Evolutionary conservation across 2,113 vertebrate genomes (phyloP).

Genomic region (Dromaius novaehollandiae): DNA sequence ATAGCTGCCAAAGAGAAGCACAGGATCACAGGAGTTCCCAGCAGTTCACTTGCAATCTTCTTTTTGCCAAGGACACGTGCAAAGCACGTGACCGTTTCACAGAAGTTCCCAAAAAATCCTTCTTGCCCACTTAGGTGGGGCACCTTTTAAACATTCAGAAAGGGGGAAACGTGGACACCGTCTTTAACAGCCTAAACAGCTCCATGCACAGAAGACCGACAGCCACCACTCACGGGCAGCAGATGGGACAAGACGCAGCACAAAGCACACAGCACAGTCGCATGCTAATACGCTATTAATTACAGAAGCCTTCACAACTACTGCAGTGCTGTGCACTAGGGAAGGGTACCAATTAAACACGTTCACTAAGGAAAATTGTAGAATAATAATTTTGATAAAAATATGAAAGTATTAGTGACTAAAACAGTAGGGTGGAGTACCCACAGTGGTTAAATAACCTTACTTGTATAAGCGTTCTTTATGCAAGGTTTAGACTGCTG

Average conservation of each 20-base stretch:
- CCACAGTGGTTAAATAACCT: not conserved
- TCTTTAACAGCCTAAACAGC: not conserved
- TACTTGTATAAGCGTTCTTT: not conserved
- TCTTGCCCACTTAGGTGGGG: not conserved
- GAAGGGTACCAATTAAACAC: not conserved
- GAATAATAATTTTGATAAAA: not conserved
- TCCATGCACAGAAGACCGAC: not conserved
- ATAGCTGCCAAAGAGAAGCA: not conserved
- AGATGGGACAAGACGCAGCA: constrained; percentile 28
- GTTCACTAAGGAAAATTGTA: not conserved
- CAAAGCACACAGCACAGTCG: not conserved
- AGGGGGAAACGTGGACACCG: not conserved
- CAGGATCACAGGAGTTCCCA: not conserved
- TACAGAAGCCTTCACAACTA: constrained; percentile 17
- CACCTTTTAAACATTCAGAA: not conserved
- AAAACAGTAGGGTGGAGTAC: not conserved
- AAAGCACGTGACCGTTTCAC: not conserved
- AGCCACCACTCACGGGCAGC: not conserved
- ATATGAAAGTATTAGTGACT: not conserved
- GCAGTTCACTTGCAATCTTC: not conserved
- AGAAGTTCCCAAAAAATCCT: accelerated
- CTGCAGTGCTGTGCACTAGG: not conserved
- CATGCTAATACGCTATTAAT: constrained; percentile 67
- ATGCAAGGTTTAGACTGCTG: not conserved
- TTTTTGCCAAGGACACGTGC: not conserved